Conservation (phyloP, 1,140 invertebrate genomes). For the Lasaia peninsularis region DNA sequence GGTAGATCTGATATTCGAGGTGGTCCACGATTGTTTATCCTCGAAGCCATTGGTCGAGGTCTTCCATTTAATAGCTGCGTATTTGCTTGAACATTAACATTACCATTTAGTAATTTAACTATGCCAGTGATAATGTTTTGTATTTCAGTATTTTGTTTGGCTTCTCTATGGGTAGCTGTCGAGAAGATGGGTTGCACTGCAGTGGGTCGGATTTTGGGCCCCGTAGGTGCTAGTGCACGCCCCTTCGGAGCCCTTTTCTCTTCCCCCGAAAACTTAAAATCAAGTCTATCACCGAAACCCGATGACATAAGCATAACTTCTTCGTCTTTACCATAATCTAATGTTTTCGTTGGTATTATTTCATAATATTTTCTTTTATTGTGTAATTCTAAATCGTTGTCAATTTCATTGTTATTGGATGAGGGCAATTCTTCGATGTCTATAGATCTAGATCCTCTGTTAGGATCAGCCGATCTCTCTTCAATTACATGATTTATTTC, state of each 20-base stretch:
- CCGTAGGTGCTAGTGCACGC: slow-evolving; percentile 79
- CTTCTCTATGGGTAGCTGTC: slow-evolving; percentile 58
- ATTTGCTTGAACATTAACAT: slow-evolving; percentile 88
- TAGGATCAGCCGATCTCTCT: slow-evolving; percentile 59
- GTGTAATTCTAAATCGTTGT: slow-evolving; percentile 67
- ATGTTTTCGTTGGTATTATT: slow-evolving; percentile 68
- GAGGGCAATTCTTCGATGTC: slow-evolving; percentile 58
- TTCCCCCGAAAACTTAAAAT: slow-evolving; percentile 82
- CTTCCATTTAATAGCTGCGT: slow-evolving; percentile 76
- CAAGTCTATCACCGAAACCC: slow-evolving; percentile 56
- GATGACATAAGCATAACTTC: slow-evolving; percentile 55
- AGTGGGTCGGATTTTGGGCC: slow-evolving; percentile 79
- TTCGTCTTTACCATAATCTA: slow-evolving; percentile 47
- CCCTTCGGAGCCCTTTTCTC: slow-evolving; percentile 83
- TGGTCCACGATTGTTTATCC: slow-evolving; percentile 93
- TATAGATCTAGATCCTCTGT: slow-evolving; percentile 59
- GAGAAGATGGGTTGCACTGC: slow-evolving; percentile 72
- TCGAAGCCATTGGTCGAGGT: slow-evolving; percentile 79
- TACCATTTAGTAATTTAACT: slow-evolving; percentile 91
- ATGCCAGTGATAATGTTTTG: slow-evolving; percentile 95
- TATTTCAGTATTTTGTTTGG: slow-evolving; percentile 85
- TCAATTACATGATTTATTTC: slow-evolving; percentile 49
- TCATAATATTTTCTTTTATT: slow-evolving; percentile 70
- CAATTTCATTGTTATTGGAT: slow-evolving; percentile 65
- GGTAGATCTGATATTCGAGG: slow-evolving; percentile 88